A percentile compares a stretch with the other conserved stretches of the same genome.
These are phyloP conservation scores for Hypanus sabinus DNA, from an alignment of 2,113 vertebrate species.

Conservation along the genomic window DNA sequence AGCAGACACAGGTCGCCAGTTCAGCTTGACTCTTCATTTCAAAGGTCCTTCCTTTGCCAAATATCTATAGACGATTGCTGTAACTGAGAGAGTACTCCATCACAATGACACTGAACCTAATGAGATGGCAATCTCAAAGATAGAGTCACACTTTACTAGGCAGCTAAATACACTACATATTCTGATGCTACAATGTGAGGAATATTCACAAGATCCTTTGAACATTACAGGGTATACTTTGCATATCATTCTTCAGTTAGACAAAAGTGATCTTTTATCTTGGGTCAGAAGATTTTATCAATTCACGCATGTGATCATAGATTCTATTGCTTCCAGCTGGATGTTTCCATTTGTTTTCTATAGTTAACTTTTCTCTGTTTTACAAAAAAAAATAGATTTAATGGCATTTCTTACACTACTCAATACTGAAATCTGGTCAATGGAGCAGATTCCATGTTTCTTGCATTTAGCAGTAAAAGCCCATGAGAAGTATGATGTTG, in stretches of 20 bases:
- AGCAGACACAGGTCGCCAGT: no score
- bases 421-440: not conserved
- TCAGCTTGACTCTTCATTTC: no score
- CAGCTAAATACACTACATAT: not conserved
- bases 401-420: not conserved
- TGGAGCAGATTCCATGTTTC: not conserved
- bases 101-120: no score
- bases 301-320: not conserved
- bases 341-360: not conserved
- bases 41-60: no score
- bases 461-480: not conserved
- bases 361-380: not conserved
- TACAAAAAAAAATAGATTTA: not conserved
- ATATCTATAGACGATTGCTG: no score
- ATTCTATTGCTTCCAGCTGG: not conserved
- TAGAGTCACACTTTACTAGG: no score
- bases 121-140: no score
- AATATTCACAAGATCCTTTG: not conserved
- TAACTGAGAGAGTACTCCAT: no score
- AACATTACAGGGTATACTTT: conserved; percentile 19
- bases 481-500: not conserved
- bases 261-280: not conserved
- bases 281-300: not conserved
- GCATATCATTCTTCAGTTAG: not conserved
- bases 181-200: not conserved